Conservation (phyloP, 1,140 invertebrate species). For the Marisa cornuarietis region DNA sequence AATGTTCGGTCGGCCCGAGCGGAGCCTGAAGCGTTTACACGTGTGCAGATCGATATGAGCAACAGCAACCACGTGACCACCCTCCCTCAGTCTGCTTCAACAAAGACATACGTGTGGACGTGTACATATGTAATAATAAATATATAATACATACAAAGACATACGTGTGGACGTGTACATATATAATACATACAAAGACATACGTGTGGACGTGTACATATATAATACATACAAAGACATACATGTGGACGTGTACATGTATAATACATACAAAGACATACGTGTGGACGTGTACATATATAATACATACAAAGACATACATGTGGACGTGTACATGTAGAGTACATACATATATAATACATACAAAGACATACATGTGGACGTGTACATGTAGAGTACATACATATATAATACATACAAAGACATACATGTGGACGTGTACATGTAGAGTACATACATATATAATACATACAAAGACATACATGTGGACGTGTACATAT, state of each 20-base stretch:
- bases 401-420: no score
- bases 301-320: background rate
- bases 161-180: background rate
- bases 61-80: background rate
- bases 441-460: background rate
- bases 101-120: background rate
- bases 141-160: slow-evolving; percentile 1
- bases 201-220: background rate
- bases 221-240: no score
- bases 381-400: no score
- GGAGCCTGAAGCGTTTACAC: background rate
- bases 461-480: no score
- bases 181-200: background rate
- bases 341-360: no score
- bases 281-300: no score
- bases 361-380: no score
- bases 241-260: no score
- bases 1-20: background rate
- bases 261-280: no score
- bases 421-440: no score
- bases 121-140: background rate
- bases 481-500: no score
- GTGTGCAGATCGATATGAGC: background rate
- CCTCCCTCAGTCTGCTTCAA: background rate
- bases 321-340: background rate